Evolutionary conservation across 1,140 invertebrate genomes (phyloP), one percentile per base, ranked within the genome.

Genomic region (Macrotrachela quadricornifera): DNA sequence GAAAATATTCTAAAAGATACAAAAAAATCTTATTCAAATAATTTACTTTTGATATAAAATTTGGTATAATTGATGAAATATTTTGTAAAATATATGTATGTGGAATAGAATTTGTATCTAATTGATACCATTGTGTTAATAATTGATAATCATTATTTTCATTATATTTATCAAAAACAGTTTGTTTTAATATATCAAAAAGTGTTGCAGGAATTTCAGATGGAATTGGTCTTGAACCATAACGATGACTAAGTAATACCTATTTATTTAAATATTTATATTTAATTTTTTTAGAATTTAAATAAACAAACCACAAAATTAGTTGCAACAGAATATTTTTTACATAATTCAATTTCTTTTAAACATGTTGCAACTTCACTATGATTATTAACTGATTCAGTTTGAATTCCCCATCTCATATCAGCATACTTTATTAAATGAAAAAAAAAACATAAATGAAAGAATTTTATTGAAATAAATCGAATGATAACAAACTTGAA

Each of bases 181-280:
- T 30, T 30, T 30, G 3, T 4, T 8, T 2, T 30, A 30, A 30
- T 4, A 2, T 2, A 46, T 46, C 43, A 40, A 36, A 52, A 46
- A 45, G 21, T 17, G 38, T 36, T n/a, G 46, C 14, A 30, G 36
- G 14, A 6, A 52, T 88, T 62, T 87, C 85, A 0, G 88, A 90
- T 4, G 90, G 90, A 57, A 96, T 87, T 1, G 88, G 88, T 12
- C 91, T 76, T 63, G 95, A 96, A 6, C 91, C 91, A 67, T 96
- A 96, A 66, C 96, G 95, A 71, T 96, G 90, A 39, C 55, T 51
- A n/a, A 56, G 30, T 46, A 50, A 50, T 30, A 11, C 45, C 54
- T 56, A 13, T n/a, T n/a, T n/a, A n/a, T n/a, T n/a, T n/a, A n/a
- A n/a, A n/a, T n/a, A n/a, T n/a, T n/a, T n/a, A n/a, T n/a, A n/a